Evolutionary conservation across 2,113 vertebrate species (phyloP), one percentile per base, ranked within the genome.

Genomic region (Sinocyclocheilus anophthalmus): DNA sequence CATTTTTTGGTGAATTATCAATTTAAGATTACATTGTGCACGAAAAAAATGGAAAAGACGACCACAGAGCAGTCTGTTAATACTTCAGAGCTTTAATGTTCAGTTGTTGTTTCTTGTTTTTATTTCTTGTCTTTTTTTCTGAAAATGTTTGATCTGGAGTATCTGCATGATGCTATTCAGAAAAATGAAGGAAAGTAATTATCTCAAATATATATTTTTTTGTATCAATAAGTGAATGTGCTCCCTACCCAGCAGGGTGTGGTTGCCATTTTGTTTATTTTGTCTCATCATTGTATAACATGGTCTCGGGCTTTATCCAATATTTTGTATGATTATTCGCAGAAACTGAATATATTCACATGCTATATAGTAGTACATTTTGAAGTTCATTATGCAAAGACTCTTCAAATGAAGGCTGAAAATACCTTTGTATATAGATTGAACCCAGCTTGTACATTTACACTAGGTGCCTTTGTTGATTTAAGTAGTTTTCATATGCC

Each of bases 391-490:
- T 55, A 73, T 83, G 61, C 55, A 73, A 37, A 30, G 42, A 65
- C 67, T 24, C 65, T 78, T 77, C 20, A 63, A 80, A 77, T 83
- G 42, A 82, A 55, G 63, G 65, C 70, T 76, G 22, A 39, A 78
- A 39, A 81, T 81, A 7, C 39, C 30, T 73, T 88, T 22, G 39
- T 37, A 4, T 57, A 13, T n/a, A 85, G 73, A 61, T 24, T 50
- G 61, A 81, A 76, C n/a, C 22, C 63, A 78, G 50, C 42, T 79
- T 63, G 39, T 53, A 50, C 63, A 86, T 65, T 73, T 50, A 57
- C 69, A 59, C 10, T 73, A 79, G 84, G 75, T 88, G 87, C 87
- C 80, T 88, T 87, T 87, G 69, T 86, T 76, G 59, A 83, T 75
- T 76, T 69, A 1, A 37, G 24, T 87, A 77, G 55, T 63, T 78